Percentiles rank a stretch among this genome's conserved stretches.
These are phyloP conservation scores for Chamaetylas fuelleborni DNA, from an alignment of 2,113 vertebrate species.

Conservation along the genomic window DNA sequence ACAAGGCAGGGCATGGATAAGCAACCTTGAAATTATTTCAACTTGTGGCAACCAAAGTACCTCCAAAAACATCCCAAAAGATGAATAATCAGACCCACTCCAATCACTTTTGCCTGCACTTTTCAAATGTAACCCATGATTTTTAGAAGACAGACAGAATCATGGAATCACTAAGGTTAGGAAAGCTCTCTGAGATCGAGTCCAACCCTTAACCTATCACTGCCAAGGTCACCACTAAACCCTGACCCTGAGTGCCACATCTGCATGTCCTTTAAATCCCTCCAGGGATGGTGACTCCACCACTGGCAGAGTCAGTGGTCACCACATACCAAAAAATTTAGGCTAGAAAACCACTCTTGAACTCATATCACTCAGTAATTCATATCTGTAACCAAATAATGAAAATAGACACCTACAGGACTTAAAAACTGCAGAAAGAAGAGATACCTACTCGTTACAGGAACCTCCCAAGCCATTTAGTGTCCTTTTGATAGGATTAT, in stretches of 20 bases:
- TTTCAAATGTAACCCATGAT: not conserved
- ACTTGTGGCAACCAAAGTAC: not conserved
- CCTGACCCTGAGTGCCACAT: not conserved
- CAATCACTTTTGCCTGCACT: fast-evolving
- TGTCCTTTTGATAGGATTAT: not conserved
- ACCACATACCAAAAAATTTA: not conserved
- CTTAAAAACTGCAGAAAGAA: not conserved
- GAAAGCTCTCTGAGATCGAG: not conserved
- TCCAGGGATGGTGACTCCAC: not conserved
- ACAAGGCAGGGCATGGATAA: not conserved
- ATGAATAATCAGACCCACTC: not conserved
- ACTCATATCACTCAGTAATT: not conserved
- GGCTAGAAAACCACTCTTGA: not conserved
- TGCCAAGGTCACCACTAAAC: not conserved
- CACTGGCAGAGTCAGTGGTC: not conserved
- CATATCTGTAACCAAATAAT: not conserved
- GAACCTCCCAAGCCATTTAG: not conserved
- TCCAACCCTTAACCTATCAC: too few relatives aligned
- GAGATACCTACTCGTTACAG: not conserved
- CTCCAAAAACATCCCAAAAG: not conserved
- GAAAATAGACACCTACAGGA: not conserved
- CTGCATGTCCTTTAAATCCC: not conserved
- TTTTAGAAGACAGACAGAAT: not conserved
- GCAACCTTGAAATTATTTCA: not conserved
- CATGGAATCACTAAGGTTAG: not conserved